Conservation (phyloP, 1,140 invertebrate genomes). For the Drosophila auraria region DNA sequence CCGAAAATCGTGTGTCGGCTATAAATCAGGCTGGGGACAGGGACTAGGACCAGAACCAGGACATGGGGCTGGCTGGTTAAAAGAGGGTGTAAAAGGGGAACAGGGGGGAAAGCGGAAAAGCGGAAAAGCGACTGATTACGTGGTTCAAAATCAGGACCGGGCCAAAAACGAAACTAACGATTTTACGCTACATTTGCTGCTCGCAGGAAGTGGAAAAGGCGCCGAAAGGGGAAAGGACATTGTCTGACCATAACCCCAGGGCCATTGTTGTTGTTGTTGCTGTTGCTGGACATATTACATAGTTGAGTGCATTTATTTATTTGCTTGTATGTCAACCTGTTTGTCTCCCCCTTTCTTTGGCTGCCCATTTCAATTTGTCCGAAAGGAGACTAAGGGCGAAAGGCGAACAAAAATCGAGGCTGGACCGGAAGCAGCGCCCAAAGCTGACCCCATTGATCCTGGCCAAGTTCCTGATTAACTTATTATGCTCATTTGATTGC, state of each 20-base stretch:
- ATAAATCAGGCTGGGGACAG: slow-evolving; percentile 55
- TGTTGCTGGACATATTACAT: slow-evolving; percentile 76
- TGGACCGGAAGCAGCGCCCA: slow-evolving; percentile 7
- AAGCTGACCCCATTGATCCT: slow-evolving; percentile 46
- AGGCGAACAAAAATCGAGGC: slow-evolving; percentile 4
- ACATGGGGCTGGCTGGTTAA: background rate
- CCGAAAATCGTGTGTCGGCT: slow-evolving; percentile 52
- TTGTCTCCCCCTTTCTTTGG: slow-evolving; percentile 48
- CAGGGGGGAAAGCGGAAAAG: background rate
- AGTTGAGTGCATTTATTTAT: slow-evolving; percentile 83
- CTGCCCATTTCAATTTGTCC: slow-evolving; percentile 34
- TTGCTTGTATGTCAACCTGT: slow-evolving; percentile 81
- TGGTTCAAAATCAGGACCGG: slow-evolving; percentile 46
- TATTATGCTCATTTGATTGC: slow-evolving; percentile 84
- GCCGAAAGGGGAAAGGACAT: slow-evolving; percentile 5
- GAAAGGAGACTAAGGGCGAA: background rate
- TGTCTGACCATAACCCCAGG: slow-evolving; percentile 52
- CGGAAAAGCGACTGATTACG: slow-evolving; percentile 39
- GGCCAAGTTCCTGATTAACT: slow-evolving; percentile 79
- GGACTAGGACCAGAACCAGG: background rate
- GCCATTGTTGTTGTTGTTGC: slow-evolving; percentile 6
- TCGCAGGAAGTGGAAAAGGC: slow-evolving; percentile 49
- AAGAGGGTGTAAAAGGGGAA: too few species aligned
- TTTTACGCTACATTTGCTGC: slow-evolving; percentile 80
- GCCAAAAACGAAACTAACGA: slow-evolving; percentile 75